These are phyloP conservation scores for Andrena dorsata DNA, from an alignment of 2,888 invertebrate genomes.

Conservation along the genomic window DNA sequence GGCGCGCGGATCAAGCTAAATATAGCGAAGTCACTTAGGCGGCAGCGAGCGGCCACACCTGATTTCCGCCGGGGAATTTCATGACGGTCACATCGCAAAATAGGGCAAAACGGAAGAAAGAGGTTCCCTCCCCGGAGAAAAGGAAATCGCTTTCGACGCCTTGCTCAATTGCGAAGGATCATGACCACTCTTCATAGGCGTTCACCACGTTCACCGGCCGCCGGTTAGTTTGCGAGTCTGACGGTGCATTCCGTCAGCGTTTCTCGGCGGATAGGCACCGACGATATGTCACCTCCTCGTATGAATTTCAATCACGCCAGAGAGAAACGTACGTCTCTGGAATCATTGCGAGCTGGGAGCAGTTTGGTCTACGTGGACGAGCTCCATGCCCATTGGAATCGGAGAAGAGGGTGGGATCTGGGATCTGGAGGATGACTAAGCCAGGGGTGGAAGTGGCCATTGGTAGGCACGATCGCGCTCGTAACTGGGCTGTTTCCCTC, in stretches of 20 bases:
- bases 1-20: background rate
- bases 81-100: slow-evolving; percentile 30
- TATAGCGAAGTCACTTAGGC: background rate
- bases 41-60: background rate
- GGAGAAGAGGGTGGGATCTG: no score
- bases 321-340: background rate
- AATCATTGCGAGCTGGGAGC: background rate
- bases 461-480: no score
- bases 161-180: slow-evolving; percentile 28
- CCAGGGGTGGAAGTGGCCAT: no score
- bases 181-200: slow-evolving; percentile 46
- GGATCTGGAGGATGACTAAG: no score
- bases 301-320: background rate
- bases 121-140: slow-evolving; percentile 50
- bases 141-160: slow-evolving; percentile 68
- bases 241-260: slow-evolving; percentile 35
- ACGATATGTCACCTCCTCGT: background rate
- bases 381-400: background rate
- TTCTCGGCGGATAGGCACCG: slow-evolving; percentile 29
- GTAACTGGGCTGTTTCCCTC: background rate
- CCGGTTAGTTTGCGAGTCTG: slow-evolving; percentile 27
- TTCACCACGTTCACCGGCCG: slow-evolving; percentile 51
- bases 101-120: slow-evolving; percentile 56
- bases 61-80: slow-evolving; percentile 17
- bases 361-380: background rate